These are phyloP conservation scores for Plutomurus gul DNA, from an alignment of 1,140 invertebrate species.

Conservation along the genomic window DNA sequence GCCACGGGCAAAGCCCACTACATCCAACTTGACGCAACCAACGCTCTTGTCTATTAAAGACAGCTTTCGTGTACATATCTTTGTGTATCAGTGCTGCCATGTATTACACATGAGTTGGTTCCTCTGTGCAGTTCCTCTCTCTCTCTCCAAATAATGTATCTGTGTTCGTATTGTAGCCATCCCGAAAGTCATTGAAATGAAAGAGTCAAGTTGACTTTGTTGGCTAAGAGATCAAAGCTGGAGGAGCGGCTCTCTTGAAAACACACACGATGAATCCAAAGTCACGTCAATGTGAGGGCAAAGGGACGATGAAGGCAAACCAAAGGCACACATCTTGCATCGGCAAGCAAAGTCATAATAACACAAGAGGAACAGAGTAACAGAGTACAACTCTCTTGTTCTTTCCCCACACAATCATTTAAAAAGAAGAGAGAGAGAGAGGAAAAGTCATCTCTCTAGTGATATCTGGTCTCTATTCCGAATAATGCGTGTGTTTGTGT, in stretches of 20 bases:
- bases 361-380: not conserved
- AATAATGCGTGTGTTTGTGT: not conserved
- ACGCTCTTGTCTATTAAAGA: too few relatives aligned
- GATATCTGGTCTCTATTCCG: not conserved
- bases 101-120: not conserved
- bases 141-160: not conserved
- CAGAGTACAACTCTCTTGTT: not conserved
- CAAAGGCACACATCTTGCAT: not conserved
- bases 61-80: too few relatives aligned
- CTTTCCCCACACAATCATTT: too few relatives aligned
- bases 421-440: too few relatives aligned
- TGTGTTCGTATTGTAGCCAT: not conserved
- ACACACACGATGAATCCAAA: constrained; percentile 6
- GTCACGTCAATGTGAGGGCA: not conserved
- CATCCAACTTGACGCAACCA: too few relatives aligned
- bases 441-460: too few relatives aligned
- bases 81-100: not conserved
- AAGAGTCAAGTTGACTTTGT: constrained; percentile 31
- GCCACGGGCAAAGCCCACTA: not conserved
- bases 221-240: constrained; percentile 37
- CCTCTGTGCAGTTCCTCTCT: not conserved
- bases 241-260: constrained; percentile 27
- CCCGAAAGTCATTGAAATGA: constrained; percentile 36
- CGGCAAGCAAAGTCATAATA: too few relatives aligned
- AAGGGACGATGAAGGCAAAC: not conserved